phyloP scores from a whole-genome alignment of 2,888 invertebrate genomes.

The Acheta domesticus region DNA sequence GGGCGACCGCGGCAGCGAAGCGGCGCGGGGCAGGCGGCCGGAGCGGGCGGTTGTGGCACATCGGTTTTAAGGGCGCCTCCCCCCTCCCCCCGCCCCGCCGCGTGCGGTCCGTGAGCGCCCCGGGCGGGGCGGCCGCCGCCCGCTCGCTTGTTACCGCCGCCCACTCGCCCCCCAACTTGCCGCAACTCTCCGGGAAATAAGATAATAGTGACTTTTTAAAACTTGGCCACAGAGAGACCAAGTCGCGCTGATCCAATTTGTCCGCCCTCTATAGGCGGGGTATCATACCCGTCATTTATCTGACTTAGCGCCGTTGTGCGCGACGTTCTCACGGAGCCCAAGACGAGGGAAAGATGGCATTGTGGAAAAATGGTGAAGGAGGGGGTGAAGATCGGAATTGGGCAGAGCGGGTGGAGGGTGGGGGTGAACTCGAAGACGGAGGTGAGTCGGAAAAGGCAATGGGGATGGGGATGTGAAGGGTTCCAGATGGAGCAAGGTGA shows the following conservation, averaged over 20 bases:
- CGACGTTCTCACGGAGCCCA: neutral
- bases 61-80: neutral
- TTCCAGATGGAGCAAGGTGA: neutral
- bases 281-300: neutral
- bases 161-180: neutral
- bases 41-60: too few relatives aligned
- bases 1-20: too few relatives aligned
- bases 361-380: neutral
- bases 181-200: neutral
- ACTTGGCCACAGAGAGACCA: neutral
- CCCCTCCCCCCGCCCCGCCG: neutral
- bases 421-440: neutral
- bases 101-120: neutral
- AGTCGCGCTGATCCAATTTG: neutral
- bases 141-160: too few relatives aligned
- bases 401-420: neutral
- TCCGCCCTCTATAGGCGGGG: neutral
- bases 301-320: neutral
- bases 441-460: neutral
- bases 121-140: too few relatives aligned
- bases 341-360: neutral
- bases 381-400: neutral
- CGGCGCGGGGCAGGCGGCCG: too few relatives aligned
- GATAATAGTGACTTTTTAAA: neutral
- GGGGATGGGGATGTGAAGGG: neutral